phyloP scores from a whole-genome alignment of 2,797 vertebrate genomes.

The Cirrhinus mrigala region DNA sequence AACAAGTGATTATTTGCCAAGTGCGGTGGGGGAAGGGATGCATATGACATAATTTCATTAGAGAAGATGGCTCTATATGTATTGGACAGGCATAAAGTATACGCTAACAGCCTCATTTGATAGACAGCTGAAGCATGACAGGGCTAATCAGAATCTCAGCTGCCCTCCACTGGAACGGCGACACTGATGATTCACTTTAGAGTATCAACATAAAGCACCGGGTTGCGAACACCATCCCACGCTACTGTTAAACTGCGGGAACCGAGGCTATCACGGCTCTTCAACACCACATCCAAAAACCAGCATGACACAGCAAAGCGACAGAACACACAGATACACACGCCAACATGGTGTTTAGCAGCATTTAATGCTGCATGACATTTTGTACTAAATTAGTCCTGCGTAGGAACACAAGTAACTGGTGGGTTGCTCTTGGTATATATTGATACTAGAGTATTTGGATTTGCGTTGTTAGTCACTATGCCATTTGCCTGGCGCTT shows the following conservation, averaged over 20 bases:
- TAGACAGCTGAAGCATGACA: constrained; percentile 63
- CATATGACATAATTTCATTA: constrained; percentile 67
- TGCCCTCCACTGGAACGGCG: constrained; percentile 16
- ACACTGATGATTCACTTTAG: constrained; percentile 45
- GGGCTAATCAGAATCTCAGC: constrained; percentile 62
- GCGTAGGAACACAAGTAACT: neutral
- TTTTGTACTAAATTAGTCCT: constrained; percentile 5
- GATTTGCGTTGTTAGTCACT: neutral
- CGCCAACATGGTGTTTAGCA: neutral
- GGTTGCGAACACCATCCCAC: neutral
- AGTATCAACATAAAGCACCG: neutral
- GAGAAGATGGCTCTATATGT: constrained; percentile 62
- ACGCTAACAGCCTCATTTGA: constrained; percentile 67
- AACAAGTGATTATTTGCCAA: constrained; percentile 22
- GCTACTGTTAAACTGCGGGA: constrained; percentile 21
- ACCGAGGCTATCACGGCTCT: constrained; percentile 2
- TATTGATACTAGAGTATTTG: neutral
- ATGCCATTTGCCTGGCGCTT: neutral
- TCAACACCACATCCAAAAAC: constrained; percentile 2
- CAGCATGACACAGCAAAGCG: constrained; percentile 28
- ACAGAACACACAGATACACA: neutral
- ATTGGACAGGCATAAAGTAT: constrained; percentile 47
- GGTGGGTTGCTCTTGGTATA: neutral
- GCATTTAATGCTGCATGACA: constrained; percentile 3
- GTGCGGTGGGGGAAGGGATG: constrained; percentile 36